Base-by-base conservation (phyloP, 2,797 vertebrate species). In the Chanos chanos region DNA sequence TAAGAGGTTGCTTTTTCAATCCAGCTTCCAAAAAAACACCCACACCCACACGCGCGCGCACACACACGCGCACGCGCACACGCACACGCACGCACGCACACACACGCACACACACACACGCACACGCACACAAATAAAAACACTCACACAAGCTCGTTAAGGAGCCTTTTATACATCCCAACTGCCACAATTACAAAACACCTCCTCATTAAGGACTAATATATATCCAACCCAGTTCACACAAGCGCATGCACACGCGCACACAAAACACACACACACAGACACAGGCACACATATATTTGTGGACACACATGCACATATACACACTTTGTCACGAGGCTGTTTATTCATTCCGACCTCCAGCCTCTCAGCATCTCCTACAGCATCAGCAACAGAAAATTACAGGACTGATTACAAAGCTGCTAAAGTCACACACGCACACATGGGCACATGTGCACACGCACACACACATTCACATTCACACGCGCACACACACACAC, bases 401-500 rank as follows among this genome's bases (percentile, higher is more conserved):
- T n/a, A n/a, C n/a, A n/a, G n/a, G n/a, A n/a, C n/a, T n/a, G n/a
- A n/a, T n/a, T n/a, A n/a, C n/a, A n/a, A n/a, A n/a, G n/a, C n/a
- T n/a, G n/a, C n/a, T n/a, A n/a, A 19, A 36, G 43, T 34, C 12
- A 31, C 36, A 22, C 43, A 48, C 44, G 16, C 18, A 40, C 8
- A 12, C 37, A 15, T 37, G 39, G 36, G 9, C 15, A 18, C 40
- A 16, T 18, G 10, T 9, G 9, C 8, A 48, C 13, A 13, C 19
- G 22, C 4, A n/a, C 28, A 3, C 6, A 33, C 15, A 24, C 6
- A 33, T 13, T 24, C 21, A 49, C 18, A 51, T 33, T n/a, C 40
- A 21, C 28, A 44, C 25, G 19, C 40, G 44, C 54, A 44, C 37
- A 43, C 1, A 30, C 64, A 72, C 57, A 39, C 1, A 48, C 60